Evolutionary conservation across 1,140 invertebrate species (phyloP).

Genomic region (Lasaia peninsularis): DNA sequence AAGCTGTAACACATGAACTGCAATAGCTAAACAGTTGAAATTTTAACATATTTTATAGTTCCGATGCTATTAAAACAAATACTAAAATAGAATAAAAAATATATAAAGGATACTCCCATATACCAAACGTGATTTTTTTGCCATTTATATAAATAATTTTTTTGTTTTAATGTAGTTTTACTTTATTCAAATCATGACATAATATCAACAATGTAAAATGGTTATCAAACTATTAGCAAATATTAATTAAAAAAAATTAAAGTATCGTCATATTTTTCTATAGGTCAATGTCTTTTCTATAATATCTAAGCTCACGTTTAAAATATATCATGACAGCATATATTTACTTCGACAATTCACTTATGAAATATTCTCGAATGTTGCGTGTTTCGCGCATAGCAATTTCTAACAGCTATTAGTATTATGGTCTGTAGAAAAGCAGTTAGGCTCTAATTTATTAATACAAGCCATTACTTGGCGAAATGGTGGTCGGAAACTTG

Average conservation of each 20-base stretch:
- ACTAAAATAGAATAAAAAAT: too few relatives aligned
- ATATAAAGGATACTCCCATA: too few relatives aligned
- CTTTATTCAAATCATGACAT: not conserved
- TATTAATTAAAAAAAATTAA: too few relatives aligned
- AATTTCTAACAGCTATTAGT: constrained; percentile 10
- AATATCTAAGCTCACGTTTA: not conserved
- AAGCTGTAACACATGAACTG: too few relatives aligned
- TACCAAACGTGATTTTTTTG: too few relatives aligned
- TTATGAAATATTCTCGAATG: constrained; percentile 10
- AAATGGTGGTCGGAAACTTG: constrained; percentile 7
- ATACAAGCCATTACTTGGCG: constrained; percentile 7
- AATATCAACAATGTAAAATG: too few relatives aligned
- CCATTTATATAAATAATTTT: too few relatives aligned
- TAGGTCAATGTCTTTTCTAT: not conserved
- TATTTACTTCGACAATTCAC: constrained; percentile 22
- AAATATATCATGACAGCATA: constrained; percentile 12
- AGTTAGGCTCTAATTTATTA: constrained; percentile 8
- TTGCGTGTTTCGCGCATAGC: constrained; percentile 10
- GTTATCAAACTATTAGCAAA: not conserved
- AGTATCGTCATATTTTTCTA: too few relatives aligned
- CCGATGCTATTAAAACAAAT: too few relatives aligned
- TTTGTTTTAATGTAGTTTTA: too few relatives aligned
- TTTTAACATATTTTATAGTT: too few relatives aligned
- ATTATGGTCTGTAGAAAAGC: constrained; percentile 11
- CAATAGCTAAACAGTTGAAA: too few relatives aligned